A percentile compares a stretch with the other conserved stretches of the same genome.
Evolutionary conservation across 1,140 invertebrate species (phyloP).

Genomic region (Phthorimaea operculella): DNA sequence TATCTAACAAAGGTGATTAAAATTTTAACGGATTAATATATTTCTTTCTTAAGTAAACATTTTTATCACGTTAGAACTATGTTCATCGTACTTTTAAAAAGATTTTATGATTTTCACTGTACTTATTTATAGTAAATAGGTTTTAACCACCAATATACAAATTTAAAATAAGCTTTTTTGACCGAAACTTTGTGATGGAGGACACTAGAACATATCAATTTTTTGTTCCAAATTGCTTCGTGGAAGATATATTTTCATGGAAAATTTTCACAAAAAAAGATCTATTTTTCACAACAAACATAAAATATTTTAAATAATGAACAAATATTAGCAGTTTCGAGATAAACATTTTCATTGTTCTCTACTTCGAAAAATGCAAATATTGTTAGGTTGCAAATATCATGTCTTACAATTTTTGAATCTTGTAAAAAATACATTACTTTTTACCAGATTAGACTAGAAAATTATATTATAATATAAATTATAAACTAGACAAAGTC

Average conservation of each 20-base stretch:
- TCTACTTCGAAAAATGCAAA: no score
- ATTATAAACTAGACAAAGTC: no score
- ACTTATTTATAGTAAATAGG: not conserved
- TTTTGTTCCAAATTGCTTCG: slow-evolving; percentile 29
- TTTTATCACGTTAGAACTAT: not conserved
- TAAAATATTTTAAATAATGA: not conserved
- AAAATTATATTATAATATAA: no score
- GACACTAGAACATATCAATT: slow-evolving; percentile 51
- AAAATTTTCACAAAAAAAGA: slow-evolving; percentile 5
- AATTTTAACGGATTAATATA: not conserved
- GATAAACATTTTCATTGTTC: not conserved
- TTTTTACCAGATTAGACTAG: no score
- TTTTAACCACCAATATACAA: not conserved
- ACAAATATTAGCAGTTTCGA: not conserved
- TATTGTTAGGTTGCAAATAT: no score
- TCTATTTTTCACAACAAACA: slow-evolving; percentile 2
- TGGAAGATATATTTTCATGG: slow-evolving; percentile 43
- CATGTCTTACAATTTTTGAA: no score
- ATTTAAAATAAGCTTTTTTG: not conserved
- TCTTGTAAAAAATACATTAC: no score
- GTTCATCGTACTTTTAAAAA: not conserved
- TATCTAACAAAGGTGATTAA: not conserved
- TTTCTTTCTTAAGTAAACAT: not conserved
- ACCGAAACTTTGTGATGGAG: slow-evolving; percentile 35
- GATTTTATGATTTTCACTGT: not conserved